These are phyloP conservation scores for Hoplodrina ambigua DNA, from an alignment of 2,888 invertebrate species.

Conservation along the genomic window DNA sequence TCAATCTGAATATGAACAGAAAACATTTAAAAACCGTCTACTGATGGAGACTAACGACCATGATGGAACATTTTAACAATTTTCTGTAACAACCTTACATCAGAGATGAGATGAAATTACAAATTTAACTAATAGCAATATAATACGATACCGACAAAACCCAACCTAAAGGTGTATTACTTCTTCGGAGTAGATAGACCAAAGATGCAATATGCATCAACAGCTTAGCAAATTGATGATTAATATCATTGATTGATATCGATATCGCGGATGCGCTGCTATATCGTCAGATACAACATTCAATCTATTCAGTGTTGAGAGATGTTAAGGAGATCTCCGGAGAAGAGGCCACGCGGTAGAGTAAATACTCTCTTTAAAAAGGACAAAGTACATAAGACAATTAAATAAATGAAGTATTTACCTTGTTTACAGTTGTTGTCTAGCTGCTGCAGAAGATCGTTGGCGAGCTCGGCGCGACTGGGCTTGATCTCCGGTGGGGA, in stretches of 20 bases:
- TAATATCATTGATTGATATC: not conserved
- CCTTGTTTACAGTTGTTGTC: conserved; percentile 93
- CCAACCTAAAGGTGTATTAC: not conserved
- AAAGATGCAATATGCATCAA: conserved; percentile 4
- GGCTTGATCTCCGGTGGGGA: conserved; percentile 86
- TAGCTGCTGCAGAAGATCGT: conserved; percentile 92
- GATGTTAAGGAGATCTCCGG: not conserved
- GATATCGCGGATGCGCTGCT: too few species aligned
- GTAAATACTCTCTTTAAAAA: too few species aligned
- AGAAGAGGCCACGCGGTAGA: too few species aligned
- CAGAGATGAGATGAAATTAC: not conserved
- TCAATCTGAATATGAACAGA: conserved; percentile 5
- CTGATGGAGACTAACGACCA: not conserved
- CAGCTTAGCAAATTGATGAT: not conserved
- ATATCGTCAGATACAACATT: not conserved
- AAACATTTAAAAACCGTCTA: not conserved
- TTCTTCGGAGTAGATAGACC: not conserved
- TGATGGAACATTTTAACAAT: not conserved
- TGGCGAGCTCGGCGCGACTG: conserved; percentile 91
- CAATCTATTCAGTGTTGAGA: not conserved
- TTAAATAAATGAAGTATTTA: conserved; percentile 63
- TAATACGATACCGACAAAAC: not conserved
- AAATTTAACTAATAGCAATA: not conserved
- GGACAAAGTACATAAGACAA: not conserved
- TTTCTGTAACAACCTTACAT: not conserved